phyloP scores from a whole-genome alignment of 2,797 vertebrate genomes.

The Sebastes itinus region DNA sequence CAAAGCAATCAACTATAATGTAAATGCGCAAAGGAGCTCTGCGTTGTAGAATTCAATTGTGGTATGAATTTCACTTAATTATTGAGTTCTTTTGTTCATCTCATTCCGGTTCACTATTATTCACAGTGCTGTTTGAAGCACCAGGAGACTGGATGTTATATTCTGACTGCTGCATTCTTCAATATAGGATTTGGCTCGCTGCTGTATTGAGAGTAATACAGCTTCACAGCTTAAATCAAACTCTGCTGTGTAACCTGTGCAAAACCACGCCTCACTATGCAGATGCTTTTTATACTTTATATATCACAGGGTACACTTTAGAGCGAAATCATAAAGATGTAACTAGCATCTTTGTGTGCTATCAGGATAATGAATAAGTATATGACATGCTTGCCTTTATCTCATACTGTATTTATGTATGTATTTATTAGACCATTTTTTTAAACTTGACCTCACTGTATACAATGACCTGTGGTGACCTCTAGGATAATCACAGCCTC shows the following conservation, averaged over 20 bases:
- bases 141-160: conserved; percentile 16
- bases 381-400: background rate
- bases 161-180: conserved; percentile 18
- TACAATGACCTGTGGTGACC: too few relatives aligned
- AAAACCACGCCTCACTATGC: background rate
- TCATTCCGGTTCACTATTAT: background rate
- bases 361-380: background rate
- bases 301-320: background rate
- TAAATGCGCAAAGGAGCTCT: conserved; percentile 1
- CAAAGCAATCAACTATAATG: conserved; percentile 22
- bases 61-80: conserved; percentile 13
- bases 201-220: conserved; percentile 2
- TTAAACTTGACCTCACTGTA: too few relatives aligned
- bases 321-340: background rate
- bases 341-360: background rate
- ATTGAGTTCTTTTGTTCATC: conserved; percentile 3
- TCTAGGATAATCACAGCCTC: too few relatives aligned
- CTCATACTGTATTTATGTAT: too few relatives aligned
- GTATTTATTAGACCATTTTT: too few relatives aligned
- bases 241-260: background rate
- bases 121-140: conserved; percentile 18
- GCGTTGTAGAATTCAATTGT: conserved; percentile 9
- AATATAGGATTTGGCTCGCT: conserved; percentile 21
- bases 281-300: background rate
- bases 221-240: background rate